Evolutionary conservation across 2,888 invertebrate species (phyloP).

Genomic region (Diaphora mendica): DNA sequence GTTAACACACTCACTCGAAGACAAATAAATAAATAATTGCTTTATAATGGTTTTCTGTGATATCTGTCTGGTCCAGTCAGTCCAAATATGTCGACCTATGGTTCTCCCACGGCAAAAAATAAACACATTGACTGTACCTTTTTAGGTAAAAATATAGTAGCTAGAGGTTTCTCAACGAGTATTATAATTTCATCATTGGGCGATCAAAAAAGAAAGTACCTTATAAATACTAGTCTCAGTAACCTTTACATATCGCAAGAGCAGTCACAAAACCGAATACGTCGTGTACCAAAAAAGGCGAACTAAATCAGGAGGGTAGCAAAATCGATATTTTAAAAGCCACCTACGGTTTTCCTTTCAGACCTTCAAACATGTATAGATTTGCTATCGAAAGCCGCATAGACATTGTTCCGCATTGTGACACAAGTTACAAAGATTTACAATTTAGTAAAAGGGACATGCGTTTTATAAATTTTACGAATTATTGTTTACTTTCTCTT

Average conservation of each 20-base stretch:
- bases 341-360: neutral
- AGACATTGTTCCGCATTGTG: neutral
- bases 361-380: neutral
- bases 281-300: neutral
- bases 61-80: too few species aligned
- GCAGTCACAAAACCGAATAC: neutral
- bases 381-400: slow-evolving; percentile 2
- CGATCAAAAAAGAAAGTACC: too few species aligned
- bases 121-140: too few species aligned
- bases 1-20: too few species aligned
- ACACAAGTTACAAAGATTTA: neutral
- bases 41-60: too few species aligned
- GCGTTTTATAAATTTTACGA: neutral
- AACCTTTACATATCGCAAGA: neutral
- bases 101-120: too few species aligned
- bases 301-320: neutral
- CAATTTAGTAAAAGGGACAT: neutral
- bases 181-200: too few species aligned
- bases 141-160: too few species aligned
- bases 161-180: too few species aligned
- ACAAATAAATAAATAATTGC: too few species aligned
- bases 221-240: neutral
- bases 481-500: neutral
- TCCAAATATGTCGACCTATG: too few species aligned
- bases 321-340: slow-evolving; percentile 4